Base-by-base conservation (phyloP, 1,140 invertebrate genomes). In the Mycetomoellerius zeteki region DNA sequence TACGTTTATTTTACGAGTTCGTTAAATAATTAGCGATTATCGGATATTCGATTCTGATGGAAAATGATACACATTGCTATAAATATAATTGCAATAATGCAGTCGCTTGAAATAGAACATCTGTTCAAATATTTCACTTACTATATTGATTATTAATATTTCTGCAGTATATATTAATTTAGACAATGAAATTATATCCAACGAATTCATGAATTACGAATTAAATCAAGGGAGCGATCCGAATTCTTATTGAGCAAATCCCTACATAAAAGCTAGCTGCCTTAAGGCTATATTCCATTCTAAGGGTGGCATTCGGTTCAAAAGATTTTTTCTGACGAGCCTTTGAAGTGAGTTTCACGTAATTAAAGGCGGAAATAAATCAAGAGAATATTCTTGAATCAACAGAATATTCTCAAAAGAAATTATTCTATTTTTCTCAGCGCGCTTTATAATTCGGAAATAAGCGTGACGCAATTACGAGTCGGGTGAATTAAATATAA, bases 61-160 rank as follows among this genome's bases (percentile, higher is more conserved):
- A 27, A 10, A 30, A 24, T 24, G 62, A 19, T 43, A 64, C 5
- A 43, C 6, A 1, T 19, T n/a, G 2, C 21, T 33, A 12, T 37
- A 43, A 77, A 77, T 77, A 77, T 64, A 37, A 52, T 54, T 10
- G 37, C 33, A 16, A 47, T 12, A n/a, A 43, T n/a, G 8, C n/a
- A 24, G 24, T 19, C 30, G 50, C n/a, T 37, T 5, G 54, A 76
- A 8, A 10, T 3, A 14, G 8, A 37, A 24, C 33, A 8, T 62
- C 24, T 19, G 8, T 3, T 27, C 21, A 4, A 24, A 21, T 56
- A n/a, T 7, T 33, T 75, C 6, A 6, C 47, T 21, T 56, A 30
- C 52, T 27, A 27, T 54, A 21, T 47, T 6, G 8, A 54, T 33
- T 12, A n/a, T 52, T 73, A 56, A 33, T 75, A 8, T 62, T 19